Base-by-base conservation (phyloP, 53 echinoderm and acorn worm species). In the Holothuria leucospilota region DNA sequence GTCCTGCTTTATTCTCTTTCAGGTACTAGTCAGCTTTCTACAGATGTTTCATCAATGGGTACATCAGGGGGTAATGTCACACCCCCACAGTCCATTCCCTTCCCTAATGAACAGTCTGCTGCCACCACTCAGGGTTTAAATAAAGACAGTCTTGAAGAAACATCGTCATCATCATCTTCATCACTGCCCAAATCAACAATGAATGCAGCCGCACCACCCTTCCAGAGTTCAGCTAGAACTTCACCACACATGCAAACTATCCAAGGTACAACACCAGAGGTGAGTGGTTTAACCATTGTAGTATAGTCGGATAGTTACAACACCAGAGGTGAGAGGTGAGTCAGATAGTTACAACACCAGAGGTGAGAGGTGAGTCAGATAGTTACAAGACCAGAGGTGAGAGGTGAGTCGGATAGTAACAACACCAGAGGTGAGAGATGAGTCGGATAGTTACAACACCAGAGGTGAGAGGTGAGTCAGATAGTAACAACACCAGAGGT, bases 181-280 rank as follows among this genome's bases (percentile, higher is more conserved):
- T 46, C 87, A 71, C 51, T 88, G 58, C 83, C 91, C 12, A 96
- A 96, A 79, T 96, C 96, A 29, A 94, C 92, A 21, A 98, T 98
- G 93, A 98, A 98, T 64, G 98, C 94, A 62, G 93, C 93, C 51
- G 98, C 98, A 13, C 93, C 93, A 21, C 95, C 93, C 24, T 95
- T 95, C 71, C 98, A 98, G 92, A 91, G 89, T 85, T 84, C 92
- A 29, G 82, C 90, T 81, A 85, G 95, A 39, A 87, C 98, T 2
- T 93, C 98, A 27, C 95, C 92, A 14, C 93, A 90, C 84, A 85
- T 91, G 89, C 87, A 80, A 6, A 80, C 12, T 28, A 18, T 75
- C 24, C 75, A 75, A 13, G 70, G 70, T 21, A 39, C 70, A 25
- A 75, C 75, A 46, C 75, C 75, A 8, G 75, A 75, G 75, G 75